Conservation (phyloP, 2,888 invertebrate species). For the Drosophila mayaguana region DNA sequence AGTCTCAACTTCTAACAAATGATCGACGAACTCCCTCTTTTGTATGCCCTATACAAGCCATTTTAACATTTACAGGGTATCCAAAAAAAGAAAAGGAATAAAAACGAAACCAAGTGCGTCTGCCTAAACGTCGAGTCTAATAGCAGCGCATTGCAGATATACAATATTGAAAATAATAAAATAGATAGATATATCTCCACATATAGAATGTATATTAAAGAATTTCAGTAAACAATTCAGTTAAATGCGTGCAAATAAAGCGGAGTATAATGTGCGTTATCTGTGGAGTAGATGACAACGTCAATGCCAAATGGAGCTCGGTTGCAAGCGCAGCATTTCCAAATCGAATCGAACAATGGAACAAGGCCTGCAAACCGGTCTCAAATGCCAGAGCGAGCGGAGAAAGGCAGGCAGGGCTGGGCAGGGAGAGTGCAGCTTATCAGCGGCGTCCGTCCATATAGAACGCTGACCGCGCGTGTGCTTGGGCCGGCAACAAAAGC, state of each 20-base stretch:
- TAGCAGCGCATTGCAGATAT: slow-evolving; percentile 56
- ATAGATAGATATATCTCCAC: not conserved
- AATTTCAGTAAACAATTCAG: slow-evolving; percentile 40
- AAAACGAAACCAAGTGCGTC: slow-evolving; percentile 29
- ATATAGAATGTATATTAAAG: slow-evolving; percentile 4
- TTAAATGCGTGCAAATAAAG: slow-evolving; percentile 60
- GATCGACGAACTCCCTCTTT: too few relatives aligned
- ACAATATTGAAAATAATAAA: slow-evolving; percentile 13
- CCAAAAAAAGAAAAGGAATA: slow-evolving; percentile 2
- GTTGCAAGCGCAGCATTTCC: slow-evolving; percentile 24
- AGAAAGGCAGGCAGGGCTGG: not conserved
- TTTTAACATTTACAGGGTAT: slow-evolving; percentile 11
- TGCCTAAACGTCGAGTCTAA: slow-evolving; percentile 59
- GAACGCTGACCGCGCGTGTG: slow-evolving; percentile 39
- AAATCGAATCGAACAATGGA: slow-evolving; percentile 29
- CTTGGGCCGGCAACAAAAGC: slow-evolving; percentile 54
- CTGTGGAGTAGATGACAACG: slow-evolving; percentile 26
- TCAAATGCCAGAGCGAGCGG: not conserved
- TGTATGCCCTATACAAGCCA: too few relatives aligned
- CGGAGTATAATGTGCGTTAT: slow-evolving; percentile 60
- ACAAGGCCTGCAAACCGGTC: slow-evolving; percentile 51
- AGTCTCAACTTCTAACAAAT: too few relatives aligned
- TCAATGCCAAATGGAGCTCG: slow-evolving; percentile 40
- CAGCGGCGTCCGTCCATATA: slow-evolving; percentile 26
- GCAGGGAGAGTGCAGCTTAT: slow-evolving; percentile 31